phyloP scores from a whole-genome alignment of 2,888 invertebrate genomes.

The Fabriciana adippe region DNA sequence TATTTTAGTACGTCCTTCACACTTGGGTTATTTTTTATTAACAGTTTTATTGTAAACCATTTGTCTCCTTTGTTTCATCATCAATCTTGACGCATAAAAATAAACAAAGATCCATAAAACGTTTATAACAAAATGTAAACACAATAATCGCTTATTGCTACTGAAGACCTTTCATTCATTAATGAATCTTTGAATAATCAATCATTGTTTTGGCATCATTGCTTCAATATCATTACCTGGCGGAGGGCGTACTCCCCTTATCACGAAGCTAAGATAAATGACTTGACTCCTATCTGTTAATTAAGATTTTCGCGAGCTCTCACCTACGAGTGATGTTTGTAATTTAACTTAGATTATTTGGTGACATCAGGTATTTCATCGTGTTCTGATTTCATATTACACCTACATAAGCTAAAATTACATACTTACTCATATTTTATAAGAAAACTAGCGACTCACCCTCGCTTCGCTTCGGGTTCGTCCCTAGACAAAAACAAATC shows the following conservation, averaged over 20 bases:
- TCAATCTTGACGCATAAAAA: constrained; percentile 28
- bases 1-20: constrained; percentile 33
- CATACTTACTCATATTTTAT: background rate
- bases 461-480: no score
- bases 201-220: constrained; percentile 63
- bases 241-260: constrained; percentile 60
- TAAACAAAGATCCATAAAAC: constrained; percentile 18
- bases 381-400: constrained; percentile 36
- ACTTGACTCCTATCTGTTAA: constrained; percentile 76
- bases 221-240: constrained; percentile 59
- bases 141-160: constrained; percentile 30
- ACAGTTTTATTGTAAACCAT: constrained; percentile 24
- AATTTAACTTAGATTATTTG: constrained; percentile 73
- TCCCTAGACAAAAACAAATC: no score
- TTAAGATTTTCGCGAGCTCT: constrained; percentile 79
- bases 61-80: constrained; percentile 27
- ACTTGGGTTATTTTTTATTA: constrained; percentile 16
- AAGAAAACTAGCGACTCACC: no score
- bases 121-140: constrained; percentile 28
- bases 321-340: constrained; percentile 73
- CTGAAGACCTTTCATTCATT: constrained; percentile 35
- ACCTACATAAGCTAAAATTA: background rate
- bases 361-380: constrained; percentile 50
- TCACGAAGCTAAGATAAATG: constrained; percentile 72
- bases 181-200: constrained; percentile 50